These are phyloP conservation scores for Stegodyphus mimosarum DNA, from an alignment of 1,140 invertebrate species.

Conservation along the genomic window DNA sequence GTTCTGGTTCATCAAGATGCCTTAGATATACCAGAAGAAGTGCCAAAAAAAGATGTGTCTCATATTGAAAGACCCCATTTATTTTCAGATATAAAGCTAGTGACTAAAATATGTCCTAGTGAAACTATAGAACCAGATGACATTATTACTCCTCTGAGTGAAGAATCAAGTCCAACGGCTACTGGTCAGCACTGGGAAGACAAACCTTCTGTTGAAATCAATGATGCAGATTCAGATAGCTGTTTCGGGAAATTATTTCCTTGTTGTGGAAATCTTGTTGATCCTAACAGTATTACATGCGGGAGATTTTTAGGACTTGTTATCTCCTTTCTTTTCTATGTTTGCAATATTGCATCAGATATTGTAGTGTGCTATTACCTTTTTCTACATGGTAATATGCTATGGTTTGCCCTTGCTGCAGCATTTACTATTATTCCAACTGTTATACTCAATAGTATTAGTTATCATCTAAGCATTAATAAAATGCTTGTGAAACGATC, in stretches of 20 bases:
- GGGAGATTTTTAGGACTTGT: constrained; percentile 23
- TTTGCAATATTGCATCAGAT: constrained; percentile 37
- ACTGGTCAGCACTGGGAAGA: constrained; percentile 42
- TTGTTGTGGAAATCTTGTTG: constrained; percentile 41
- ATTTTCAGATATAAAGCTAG: constrained; percentile 3
- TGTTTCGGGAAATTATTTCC: constrained; percentile 20
- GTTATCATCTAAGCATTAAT: constrained; percentile 47
- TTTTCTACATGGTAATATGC: constrained; percentile 38
- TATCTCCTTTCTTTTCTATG: constrained; percentile 31
- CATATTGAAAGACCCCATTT: constrained; percentile 18
- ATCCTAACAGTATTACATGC: constrained; percentile 29
- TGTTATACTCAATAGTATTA: constrained; percentile 38
- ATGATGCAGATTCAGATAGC: constrained; percentile 9
- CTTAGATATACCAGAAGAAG: constrained; percentile 21
- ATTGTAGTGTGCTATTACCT: constrained; percentile 29
- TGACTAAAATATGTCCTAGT: constrained; percentile 20
- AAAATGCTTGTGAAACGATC: constrained; percentile 47
- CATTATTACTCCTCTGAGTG: constrained; percentile 52
- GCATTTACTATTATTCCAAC: constrained; percentile 47
- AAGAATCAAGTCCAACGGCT: constrained; percentile 43
- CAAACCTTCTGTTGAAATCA: constrained; percentile 21
- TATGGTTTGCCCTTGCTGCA: constrained; percentile 43
- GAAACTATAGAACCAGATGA: constrained; percentile 39
- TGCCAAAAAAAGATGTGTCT: background rate
- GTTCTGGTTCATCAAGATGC: constrained; percentile 50